Percentiles rank a stretch among this genome's conserved stretches.
Evolutionary conservation across 2,888 invertebrate genomes (phyloP).

Genomic region (Trimorus sp.): DNA sequence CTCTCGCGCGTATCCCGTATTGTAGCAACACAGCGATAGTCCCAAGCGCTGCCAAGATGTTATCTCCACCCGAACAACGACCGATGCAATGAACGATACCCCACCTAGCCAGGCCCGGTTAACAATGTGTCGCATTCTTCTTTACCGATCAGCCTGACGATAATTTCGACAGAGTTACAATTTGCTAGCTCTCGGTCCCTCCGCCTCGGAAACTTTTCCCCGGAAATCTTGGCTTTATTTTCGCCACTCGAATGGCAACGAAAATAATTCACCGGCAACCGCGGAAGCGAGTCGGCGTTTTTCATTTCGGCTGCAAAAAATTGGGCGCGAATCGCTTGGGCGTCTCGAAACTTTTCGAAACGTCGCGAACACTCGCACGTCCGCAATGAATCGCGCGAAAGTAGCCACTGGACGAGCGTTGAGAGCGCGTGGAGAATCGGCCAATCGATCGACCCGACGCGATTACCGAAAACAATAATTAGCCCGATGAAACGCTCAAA

Average conservation of each 20-base stretch:
- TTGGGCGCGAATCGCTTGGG: neutral
- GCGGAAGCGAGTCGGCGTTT: neutral
- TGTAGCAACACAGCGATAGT: slow-evolving; percentile 63
- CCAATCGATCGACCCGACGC: too few relatives aligned
- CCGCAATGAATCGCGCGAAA: too few relatives aligned
- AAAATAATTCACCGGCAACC: slow-evolving; percentile 27
- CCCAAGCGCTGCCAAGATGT: slow-evolving; percentile 67
- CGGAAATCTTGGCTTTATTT: slow-evolving; percentile 49
- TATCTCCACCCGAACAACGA: slow-evolving; percentile 71
- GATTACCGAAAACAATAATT: slow-evolving; percentile 5
- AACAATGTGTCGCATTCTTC: slow-evolving; percentile 80
- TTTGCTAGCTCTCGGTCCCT: slow-evolving; percentile 74
- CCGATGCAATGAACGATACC: slow-evolving; percentile 73
- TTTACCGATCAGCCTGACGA: slow-evolving; percentile 76
- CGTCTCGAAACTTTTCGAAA: too few relatives aligned
- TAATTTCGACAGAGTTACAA: slow-evolving; percentile 80
- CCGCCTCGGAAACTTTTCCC: slow-evolving; percentile 61
- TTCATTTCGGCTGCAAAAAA: slow-evolving; percentile 3
- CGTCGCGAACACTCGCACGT: too few relatives aligned
- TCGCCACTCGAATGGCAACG: slow-evolving; percentile 16
- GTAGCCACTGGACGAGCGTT: too few relatives aligned
- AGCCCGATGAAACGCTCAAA: slow-evolving; percentile 5
- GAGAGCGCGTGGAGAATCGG: too few relatives aligned
- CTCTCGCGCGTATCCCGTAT: slow-evolving; percentile 61
- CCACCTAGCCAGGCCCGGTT: slow-evolving; percentile 69